Evolutionary conservation across 2,113 vertebrate species (phyloP).

Genomic region (Promerops cafer): DNA sequence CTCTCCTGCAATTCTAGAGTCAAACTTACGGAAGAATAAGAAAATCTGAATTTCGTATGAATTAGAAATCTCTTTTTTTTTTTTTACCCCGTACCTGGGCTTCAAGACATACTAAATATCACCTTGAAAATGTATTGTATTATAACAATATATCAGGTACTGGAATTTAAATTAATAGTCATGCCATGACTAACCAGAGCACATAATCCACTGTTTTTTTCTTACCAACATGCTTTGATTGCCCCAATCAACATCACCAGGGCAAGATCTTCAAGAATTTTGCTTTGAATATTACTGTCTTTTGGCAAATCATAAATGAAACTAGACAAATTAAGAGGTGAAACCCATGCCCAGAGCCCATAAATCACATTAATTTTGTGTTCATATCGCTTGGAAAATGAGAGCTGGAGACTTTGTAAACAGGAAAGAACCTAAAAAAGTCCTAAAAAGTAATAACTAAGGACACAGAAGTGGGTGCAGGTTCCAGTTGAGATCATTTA

Average conservation of each 20-base stretch:
- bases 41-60: neutral
- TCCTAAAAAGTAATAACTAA: neutral
- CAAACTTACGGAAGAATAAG: neutral
- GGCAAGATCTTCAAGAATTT: neutral
- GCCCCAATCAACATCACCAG: neutral
- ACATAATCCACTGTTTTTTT: rapidly evolving
- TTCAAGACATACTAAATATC: neutral
- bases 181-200: neutral
- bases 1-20: neutral
- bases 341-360: neutral
- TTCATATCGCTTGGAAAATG: neutral
- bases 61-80: neutral
- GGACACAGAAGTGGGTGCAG: neutral
- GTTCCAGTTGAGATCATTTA: neutral
- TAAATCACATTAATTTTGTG: neutral
- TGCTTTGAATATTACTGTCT: neutral
- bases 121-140: neutral
- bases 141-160: neutral
- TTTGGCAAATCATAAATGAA: neutral
- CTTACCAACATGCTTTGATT: neutral
- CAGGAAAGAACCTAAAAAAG: neutral
- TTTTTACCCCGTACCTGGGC: neutral
- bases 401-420: neutral
- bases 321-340: neutral
- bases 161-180: neutral